Evolutionary conservation across 1,140 invertebrate species (phyloP), one percentile per base, ranked within the genome.

Genomic region (Drosophila malerkotliana): DNA sequence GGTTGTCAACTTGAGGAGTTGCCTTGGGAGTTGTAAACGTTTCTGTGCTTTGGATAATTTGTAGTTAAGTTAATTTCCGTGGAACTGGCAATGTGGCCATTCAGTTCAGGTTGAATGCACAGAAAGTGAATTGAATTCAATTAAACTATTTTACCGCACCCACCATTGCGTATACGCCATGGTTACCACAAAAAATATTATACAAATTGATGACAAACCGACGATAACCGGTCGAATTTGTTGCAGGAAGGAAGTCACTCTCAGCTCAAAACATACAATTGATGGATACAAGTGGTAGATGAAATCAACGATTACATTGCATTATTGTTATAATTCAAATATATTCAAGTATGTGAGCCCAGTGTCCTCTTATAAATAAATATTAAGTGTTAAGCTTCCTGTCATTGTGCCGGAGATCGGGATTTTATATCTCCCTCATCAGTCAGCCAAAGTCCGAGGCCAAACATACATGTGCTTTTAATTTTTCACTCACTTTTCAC

Each of bases 51-150:
- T 48, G 21, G 21, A 80, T 71, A 81, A 81, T 85, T 84, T 73
- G 73, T 49, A 59, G 49, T 84, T 71, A 30, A 71, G 62, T 48
- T 53, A 55, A 60, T 76, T 60, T 76, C 62, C 52, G 55, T 18
- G 34, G 48, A 53, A 72, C 60, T 82, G 82, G 52, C 68, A 77
- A 84, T 63, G 79, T 66, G 81, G 51, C 52, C 68, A 73, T 69
- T 77, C 60, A 79, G 82, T 88, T 81, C 62, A 45, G 54, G 51
- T 75, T 76, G 83, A 87, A 64, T 87, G 83, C 62, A 61, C 74
- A 71, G 51, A 60, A 66, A 62, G 53, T 63, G 60, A 67, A 77
- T 73, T 55, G 60, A 72, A 77, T 60, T 62, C 47, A 52, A 41
- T 44, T n/a, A 51, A 49, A 37, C 58, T 58, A 39, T 2, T 56